Evolutionary conservation across 2,797 vertebrate genomes (phyloP).

Genomic region (Cygnus olor): DNA sequence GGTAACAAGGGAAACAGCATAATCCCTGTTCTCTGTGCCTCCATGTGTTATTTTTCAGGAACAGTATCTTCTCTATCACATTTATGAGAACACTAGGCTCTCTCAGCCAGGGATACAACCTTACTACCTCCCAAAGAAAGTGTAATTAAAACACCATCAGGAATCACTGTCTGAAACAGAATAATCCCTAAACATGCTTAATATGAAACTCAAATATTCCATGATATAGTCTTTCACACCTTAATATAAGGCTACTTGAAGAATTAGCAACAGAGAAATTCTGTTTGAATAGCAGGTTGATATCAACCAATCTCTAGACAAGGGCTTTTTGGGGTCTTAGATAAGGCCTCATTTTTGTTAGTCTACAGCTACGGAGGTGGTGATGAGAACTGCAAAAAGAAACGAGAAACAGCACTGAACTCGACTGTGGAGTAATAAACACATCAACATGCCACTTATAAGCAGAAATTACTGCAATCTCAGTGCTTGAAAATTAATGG

Average conservation of each 20-base stretch:
- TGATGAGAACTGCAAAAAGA: not conserved
- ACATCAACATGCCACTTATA: not conserved
- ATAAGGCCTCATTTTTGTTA: not conserved
- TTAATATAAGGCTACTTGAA: not conserved
- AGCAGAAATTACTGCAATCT: conserved; percentile 26
- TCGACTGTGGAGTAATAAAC: not conserved
- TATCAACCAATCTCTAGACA: not conserved
- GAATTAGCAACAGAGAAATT: not conserved
- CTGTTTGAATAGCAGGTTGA: not conserved
- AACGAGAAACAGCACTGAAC: not conserved
- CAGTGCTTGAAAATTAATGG: conserved; percentile 17
- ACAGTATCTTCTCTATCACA: not conserved
- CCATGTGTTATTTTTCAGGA: not conserved
- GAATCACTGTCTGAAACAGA: not conserved
- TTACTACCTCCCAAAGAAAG: not conserved
- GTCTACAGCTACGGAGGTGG: not conserved
- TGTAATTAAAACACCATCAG: not conserved
- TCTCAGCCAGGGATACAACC: not conserved
- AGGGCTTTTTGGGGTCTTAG: not conserved
- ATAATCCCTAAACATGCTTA: not conserved
- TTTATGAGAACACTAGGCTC: not conserved
- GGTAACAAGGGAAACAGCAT: not conserved
- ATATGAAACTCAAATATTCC: not conserved
- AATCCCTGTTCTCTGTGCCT: not conserved
- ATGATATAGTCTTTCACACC: not conserved